Conservation (phyloP, 2,113 vertebrate genomes). For the Sebastes fasciatus region DNA sequence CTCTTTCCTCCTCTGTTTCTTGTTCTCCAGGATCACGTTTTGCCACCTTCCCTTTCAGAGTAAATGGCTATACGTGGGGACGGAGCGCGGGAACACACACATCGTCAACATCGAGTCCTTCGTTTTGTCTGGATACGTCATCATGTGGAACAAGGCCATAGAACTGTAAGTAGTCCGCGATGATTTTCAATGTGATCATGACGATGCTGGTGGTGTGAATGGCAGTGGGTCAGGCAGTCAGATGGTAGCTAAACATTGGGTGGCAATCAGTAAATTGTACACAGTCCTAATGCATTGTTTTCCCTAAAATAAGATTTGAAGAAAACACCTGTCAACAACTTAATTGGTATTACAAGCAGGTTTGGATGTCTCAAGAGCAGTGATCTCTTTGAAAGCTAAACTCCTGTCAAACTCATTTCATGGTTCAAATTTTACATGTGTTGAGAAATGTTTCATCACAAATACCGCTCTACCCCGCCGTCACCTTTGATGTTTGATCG, state of each 20-base stretch:
- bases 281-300: neutral
- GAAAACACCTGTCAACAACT: neutral
- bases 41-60: conserved; percentile 99
- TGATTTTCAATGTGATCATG: neutral
- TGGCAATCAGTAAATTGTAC: neutral
- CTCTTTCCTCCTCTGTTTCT: conserved; percentile 36
- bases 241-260: neutral
- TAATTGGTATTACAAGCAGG: neutral
- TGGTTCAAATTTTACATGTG: neutral
- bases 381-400: neutral
- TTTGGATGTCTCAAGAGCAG: neutral
- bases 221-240: neutral
- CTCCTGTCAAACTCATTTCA: neutral
- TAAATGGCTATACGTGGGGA: conserved; percentile 99
- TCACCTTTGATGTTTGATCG: neutral
- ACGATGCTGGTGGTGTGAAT: neutral
- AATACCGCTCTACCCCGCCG: neutral
- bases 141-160: conserved; percentile 99
- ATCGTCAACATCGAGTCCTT: conserved; percentile 99
- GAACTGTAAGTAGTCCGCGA: conserved; percentile 91
- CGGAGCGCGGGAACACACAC: conserved; percentile 97
- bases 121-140: conserved; percentile 97
- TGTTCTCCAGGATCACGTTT: conserved; percentile 92
- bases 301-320: neutral
- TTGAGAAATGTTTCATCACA: neutral